Evolutionary conservation across 23 tunicate species (phyloP).

Genomic region (Phallusia fumigata): DNA sequence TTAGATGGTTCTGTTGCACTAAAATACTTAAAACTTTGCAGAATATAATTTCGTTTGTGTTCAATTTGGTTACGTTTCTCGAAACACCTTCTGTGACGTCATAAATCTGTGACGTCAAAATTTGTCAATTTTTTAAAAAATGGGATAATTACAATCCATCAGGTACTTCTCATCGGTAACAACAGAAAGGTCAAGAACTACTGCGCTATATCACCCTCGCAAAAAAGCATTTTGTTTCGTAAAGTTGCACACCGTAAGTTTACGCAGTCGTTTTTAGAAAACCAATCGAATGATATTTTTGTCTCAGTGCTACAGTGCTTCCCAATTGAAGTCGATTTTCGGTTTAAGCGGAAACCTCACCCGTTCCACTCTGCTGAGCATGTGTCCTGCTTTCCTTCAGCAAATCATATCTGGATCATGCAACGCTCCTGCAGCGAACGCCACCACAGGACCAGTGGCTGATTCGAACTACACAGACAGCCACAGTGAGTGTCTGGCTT

Average conservation of each 20-base stretch:
- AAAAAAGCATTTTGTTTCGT: too few relatives aligned
- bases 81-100: neutral
- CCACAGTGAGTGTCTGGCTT: neutral
- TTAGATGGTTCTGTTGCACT: too few relatives aligned
- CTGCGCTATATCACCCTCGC: too few relatives aligned
- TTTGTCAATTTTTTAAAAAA: too few relatives aligned
- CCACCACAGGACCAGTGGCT: neutral
- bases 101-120: too few relatives aligned
- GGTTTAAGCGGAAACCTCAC: conserved; percentile 26
- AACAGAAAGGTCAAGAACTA: too few relatives aligned
- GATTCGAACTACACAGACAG: conserved; percentile 1
- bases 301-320: conserved; percentile 36
- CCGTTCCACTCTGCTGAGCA: conserved; percentile 12
- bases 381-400: conserved; percentile 44
- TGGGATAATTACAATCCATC: too few relatives aligned
- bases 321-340: conserved; percentile 34
- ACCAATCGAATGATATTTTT: neutral
- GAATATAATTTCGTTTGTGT: too few relatives aligned
- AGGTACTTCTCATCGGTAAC: neutral
- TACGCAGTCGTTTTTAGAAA: too few relatives aligned
- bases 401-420: conserved; percentile 31
- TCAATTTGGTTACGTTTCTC: neutral
- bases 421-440: neutral
- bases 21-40: too few relatives aligned
- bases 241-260: too few relatives aligned